Evolutionary conservation across 2,113 vertebrate genomes (phyloP).

Genomic region (Otolemur garnettii): DNA sequence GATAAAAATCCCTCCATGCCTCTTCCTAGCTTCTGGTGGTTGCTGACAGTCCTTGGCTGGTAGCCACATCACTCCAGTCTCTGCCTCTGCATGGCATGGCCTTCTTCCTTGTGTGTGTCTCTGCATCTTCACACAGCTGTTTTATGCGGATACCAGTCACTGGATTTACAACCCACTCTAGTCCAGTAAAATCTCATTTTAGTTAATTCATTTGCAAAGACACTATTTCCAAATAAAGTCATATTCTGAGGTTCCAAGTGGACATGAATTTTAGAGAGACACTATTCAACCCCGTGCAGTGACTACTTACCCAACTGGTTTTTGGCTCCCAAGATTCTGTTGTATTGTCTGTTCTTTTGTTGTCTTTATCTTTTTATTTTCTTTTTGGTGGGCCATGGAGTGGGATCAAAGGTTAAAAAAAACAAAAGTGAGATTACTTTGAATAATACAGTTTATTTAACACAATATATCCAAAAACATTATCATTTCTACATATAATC

Average conservation of each 20-base stretch:
- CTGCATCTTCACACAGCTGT: neutral
- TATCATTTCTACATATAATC: conserved; percentile 1
- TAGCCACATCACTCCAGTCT: neutral
- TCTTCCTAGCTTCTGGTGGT: neutral
- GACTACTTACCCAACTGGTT: neutral
- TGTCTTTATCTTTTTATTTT: neutral
- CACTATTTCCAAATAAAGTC: neutral
- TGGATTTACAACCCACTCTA: no score
- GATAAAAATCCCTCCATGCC: neutral
- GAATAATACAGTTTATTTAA: conserved; percentile 1
- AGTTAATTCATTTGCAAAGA: neutral
- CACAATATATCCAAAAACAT: neutral
- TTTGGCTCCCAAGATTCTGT: neutral
- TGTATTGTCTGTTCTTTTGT: neutral
- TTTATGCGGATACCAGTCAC: neutral
- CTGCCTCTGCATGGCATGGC: neutral
- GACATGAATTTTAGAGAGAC: neutral
- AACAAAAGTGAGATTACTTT: conserved; percentile 31
- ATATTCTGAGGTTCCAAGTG: neutral
- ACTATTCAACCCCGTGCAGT: neutral
- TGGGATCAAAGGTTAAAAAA: neutral
- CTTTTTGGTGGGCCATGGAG: neutral
- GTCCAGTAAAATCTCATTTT: neutral
- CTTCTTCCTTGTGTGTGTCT: neutral
- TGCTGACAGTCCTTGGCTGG: no score